Evolutionary conservation across 2,797 vertebrate species (phyloP).

Genomic region (Halcyon leucocephala): DNA sequence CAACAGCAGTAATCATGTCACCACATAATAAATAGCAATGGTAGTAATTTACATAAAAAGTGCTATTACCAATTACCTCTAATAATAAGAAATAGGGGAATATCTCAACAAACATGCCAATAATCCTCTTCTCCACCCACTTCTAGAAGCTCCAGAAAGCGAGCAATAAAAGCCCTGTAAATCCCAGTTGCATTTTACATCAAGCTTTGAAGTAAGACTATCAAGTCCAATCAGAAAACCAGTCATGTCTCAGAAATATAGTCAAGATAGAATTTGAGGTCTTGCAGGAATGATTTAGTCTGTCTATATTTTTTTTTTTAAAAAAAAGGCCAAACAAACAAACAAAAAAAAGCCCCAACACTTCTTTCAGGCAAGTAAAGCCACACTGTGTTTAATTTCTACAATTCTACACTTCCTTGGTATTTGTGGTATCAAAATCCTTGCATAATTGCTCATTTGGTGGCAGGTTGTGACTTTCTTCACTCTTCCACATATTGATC

Average conservation of each 20-base stretch:
- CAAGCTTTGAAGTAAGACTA: not conserved
- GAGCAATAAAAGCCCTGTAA: not conserved
- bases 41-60: not conserved
- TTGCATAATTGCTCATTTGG: not conserved
- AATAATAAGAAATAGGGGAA: not conserved
- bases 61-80: not conserved
- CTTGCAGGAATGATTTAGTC: not conserved
- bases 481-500: not conserved
- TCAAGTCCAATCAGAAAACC: not conserved
- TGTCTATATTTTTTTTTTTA: not conserved
- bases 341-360: not conserved
- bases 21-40: not conserved
- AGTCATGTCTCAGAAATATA: not conserved
- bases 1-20: not conserved
- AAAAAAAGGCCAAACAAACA: not conserved
- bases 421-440: not conserved
- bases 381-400: rapidly evolving
- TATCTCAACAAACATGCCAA: not conserved
- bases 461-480: not conserved
- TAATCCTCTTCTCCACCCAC: not conserved
- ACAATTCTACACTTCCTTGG: not conserved
- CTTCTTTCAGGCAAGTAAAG: not conserved
- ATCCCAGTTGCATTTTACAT: not conserved
- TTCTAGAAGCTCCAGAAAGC: not conserved
- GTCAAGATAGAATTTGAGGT: not conserved